Base-by-base conservation (phyloP, 2,888 invertebrate genomes). In the Nezara viridula region DNA sequence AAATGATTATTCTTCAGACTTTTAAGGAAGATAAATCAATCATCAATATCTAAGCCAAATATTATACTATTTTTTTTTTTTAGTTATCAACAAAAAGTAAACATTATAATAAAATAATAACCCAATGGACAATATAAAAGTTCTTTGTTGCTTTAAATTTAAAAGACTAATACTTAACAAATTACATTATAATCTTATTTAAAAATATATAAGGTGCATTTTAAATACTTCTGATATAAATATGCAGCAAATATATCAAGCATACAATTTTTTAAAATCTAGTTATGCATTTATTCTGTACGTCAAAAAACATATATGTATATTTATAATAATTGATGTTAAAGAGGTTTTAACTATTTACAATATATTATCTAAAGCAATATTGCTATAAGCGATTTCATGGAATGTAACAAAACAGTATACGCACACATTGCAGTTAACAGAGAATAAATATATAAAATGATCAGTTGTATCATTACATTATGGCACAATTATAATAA, bases 201-300 rank as follows among this genome's bases (percentile, higher is more conserved):
- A 73, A 73, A 73, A 73, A 73, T 73, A 73, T 32, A 60, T 60
- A 32, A 73, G 32, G 66, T 73, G 66, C 66, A 73, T 37, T 73
- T 73, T 37, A 73, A 73, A 73, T 37, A 73, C 37, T 73, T 73
- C 66, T 73, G 66, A 73, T 37, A 73, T 37, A 73, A 37, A 73
- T 73, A 73, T 37, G 66, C 66, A 73, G 37, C 66, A 73, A 37
- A 73, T 73, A 37, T 73, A 37, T 73, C 66, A 37, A 73, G 12
- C 60, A 60, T 60, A 27, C 27, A n/a, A n/a, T 14, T 10, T 73
- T 73, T 73, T 37, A 37, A 37, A 73, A 73, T 37, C 37, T 37
- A 37, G 37, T 37, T 73, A 73, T 73, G 66, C 32, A 73, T 73
- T 21, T 37, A 73, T 19, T 73, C 19, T 73, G 37, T 73, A 73